These are phyloP conservation scores for Drosophila persimilis DNA, from an alignment of 1,140 invertebrate genomes.

Conservation along the genomic window DNA sequence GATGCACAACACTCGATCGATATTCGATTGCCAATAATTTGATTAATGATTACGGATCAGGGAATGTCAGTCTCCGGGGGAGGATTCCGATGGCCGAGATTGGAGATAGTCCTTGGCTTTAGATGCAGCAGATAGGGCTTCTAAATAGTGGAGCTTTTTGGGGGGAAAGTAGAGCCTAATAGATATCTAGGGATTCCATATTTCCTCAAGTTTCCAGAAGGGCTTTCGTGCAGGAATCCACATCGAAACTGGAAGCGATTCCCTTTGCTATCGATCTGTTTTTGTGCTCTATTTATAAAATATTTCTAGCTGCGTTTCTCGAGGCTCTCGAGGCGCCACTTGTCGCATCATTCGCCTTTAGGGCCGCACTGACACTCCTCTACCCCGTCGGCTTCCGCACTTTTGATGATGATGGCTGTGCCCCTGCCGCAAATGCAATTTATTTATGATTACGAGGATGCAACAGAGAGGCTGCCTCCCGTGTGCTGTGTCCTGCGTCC, in stretches of 20 bases:
- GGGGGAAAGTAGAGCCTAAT: too few relatives aligned
- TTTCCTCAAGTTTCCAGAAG: too few relatives aligned
- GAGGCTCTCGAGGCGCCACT: slow-evolving; percentile 30
- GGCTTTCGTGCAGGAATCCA: too few relatives aligned
- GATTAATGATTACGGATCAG: slow-evolving; percentile 48
- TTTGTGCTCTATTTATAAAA: too few relatives aligned
- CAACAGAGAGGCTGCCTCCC: too few relatives aligned
- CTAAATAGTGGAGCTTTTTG: too few relatives aligned
- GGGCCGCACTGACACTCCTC: too few relatives aligned
- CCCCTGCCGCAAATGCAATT: slow-evolving; percentile 38
- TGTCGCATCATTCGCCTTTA: slow-evolving; percentile 10
- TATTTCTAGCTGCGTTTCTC: not conserved
- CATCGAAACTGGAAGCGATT: too few relatives aligned
- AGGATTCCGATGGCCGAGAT: slow-evolving; percentile 1
- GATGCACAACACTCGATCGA: slow-evolving; percentile 28
- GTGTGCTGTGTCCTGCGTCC: not conserved
- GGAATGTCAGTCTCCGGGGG: not conserved
- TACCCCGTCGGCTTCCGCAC: slow-evolving; percentile 19
- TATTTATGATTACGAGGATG: slow-evolving; percentile 53
- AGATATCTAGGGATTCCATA: too few relatives aligned
- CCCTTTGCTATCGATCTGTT: too few relatives aligned
- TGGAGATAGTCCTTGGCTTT: not conserved
- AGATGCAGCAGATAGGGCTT: too few relatives aligned
- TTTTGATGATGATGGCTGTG: slow-evolving; percentile 23
- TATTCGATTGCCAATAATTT: slow-evolving; percentile 46